Percentiles rank a stretch among this genome's conserved stretches.
phyloP scores from a whole-genome alignment of 2,113 vertebrate genomes.

The Tonatia bakeri region DNA sequence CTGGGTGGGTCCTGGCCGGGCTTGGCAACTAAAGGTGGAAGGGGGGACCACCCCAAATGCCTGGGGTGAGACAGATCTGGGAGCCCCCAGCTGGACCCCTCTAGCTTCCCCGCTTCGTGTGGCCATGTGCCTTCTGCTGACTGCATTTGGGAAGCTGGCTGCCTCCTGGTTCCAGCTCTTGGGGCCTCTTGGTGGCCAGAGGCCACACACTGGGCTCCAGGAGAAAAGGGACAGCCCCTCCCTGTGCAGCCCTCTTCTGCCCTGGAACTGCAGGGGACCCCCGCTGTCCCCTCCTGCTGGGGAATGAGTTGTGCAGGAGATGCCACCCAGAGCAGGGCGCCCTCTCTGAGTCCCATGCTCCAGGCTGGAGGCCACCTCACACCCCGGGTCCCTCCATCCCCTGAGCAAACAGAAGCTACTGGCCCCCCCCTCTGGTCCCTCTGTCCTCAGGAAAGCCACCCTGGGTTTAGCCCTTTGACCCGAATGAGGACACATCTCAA shows the following conservation, averaged over 20 bases:
- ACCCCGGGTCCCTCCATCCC: neutral
- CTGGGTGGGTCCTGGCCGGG: neutral
- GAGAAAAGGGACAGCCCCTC: too few relatives aligned
- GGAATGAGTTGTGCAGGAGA: accelerated
- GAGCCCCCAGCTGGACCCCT: neutral
- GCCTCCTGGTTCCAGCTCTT: neutral
- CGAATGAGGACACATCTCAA: neutral
- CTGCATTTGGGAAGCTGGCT: neutral
- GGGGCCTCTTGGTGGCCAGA: neutral
- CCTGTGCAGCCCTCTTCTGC: accelerated
- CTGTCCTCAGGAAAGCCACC: neutral
- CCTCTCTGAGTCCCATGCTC: neutral
- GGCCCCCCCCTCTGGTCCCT: neutral
- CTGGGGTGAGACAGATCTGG: neutral
- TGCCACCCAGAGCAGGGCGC: too few relatives aligned
- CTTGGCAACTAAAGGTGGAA: neutral
- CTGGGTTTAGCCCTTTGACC: neutral
- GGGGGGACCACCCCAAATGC: neutral
- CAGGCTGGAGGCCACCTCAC: neutral
- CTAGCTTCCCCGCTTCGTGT: too few relatives aligned
- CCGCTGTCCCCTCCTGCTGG: neutral
- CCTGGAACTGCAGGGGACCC: neutral
- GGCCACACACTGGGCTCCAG: neutral
- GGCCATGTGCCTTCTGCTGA: accelerated
- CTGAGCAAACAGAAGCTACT: accelerated